Percentiles rank a stretch among this genome's conserved stretches.
Conservation (phyloP, 2,888 invertebrate genomes). For the Caenorhabditis plicata region DNA sequence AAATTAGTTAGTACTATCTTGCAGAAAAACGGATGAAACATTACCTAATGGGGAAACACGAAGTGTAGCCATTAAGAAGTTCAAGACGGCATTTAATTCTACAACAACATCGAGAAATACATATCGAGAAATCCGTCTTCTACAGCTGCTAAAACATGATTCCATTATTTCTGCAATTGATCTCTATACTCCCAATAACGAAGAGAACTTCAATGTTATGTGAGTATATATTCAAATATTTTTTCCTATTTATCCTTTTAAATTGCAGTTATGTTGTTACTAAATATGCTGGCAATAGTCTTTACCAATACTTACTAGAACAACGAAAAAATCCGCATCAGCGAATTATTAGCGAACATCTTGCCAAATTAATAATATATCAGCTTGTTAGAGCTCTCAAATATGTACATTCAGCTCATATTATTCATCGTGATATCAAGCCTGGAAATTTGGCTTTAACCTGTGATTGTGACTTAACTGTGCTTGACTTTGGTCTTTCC, state of each 20-base stretch:
- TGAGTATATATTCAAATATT: constrained; percentile 23
- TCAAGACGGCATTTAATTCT: constrained; percentile 48
- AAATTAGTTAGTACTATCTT: no score
- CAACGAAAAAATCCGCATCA: constrained; percentile 18
- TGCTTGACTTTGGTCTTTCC: constrained; percentile 62
- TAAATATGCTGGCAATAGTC: constrained; percentile 55
- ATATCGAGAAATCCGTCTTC: constrained; percentile 88
- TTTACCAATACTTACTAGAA: constrained; percentile 44
- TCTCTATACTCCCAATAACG: constrained; percentile 55
- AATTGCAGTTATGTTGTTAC: constrained; percentile 60
- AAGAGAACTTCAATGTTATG: constrained; percentile 53
- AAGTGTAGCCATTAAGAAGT: constrained; percentile 60
- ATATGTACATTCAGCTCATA: constrained; percentile 62
- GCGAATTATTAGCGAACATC: constrained; percentile 72
- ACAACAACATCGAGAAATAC: constrained; percentile 69
- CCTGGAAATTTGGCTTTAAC: constrained; percentile 59
- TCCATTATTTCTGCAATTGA: constrained; percentile 77
- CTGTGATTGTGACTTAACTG: constrained; percentile 53
- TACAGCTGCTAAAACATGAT: constrained; percentile 98
- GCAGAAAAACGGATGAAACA: constrained; percentile 33
- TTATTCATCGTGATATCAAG: constrained; percentile 62
- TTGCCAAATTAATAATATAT: constrained; percentile 95
- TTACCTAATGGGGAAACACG: constrained; percentile 37
- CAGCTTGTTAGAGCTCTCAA: constrained; percentile 95
- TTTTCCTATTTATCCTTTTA: neutral